Conservation (phyloP, 2,797 vertebrate species). For the Borostomias antarcticus region DNA sequence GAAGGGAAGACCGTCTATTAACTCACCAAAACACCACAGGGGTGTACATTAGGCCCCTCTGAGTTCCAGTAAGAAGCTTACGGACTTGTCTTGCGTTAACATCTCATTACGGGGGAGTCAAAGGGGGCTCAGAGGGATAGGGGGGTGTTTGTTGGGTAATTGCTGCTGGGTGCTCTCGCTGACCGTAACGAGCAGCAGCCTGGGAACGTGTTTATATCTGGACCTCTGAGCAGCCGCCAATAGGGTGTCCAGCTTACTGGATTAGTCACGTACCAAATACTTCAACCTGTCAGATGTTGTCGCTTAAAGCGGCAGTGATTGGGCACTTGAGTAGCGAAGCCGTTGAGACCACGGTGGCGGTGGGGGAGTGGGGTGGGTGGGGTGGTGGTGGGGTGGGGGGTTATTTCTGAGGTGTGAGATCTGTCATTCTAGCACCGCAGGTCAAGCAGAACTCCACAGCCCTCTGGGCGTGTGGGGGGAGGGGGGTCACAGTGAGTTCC, state of each 20-base stretch:
- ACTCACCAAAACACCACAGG: background rate
- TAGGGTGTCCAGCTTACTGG: no score
- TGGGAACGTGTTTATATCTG: background rate
- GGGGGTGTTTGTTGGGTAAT: background rate
- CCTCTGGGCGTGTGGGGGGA: background rate
- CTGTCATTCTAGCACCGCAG: background rate
- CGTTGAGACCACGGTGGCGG: no score
- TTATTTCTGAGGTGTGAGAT: no score
- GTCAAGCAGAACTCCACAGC: background rate
- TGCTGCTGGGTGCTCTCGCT: background rate
- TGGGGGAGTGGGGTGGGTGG: no score
- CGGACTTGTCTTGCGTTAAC: background rate
- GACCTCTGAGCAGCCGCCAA: no score
- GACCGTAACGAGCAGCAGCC: background rate
- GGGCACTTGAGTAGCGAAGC: no score
- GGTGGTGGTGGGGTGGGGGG: no score
- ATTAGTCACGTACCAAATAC: no score
- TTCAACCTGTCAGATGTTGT: no score
- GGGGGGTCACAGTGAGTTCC: background rate
- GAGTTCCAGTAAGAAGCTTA: slow-evolving; percentile 1
- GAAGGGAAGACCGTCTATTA: background rate
- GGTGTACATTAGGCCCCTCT: background rate
- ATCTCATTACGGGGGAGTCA: background rate
- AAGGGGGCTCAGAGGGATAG: background rate
- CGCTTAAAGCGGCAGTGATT: no score